Evolutionary conservation across 35 echinoderm and acorn worm species (phyloP), one percentile per base, ranked within the genome.

Genomic region (Holothuria glaberrima): DNA sequence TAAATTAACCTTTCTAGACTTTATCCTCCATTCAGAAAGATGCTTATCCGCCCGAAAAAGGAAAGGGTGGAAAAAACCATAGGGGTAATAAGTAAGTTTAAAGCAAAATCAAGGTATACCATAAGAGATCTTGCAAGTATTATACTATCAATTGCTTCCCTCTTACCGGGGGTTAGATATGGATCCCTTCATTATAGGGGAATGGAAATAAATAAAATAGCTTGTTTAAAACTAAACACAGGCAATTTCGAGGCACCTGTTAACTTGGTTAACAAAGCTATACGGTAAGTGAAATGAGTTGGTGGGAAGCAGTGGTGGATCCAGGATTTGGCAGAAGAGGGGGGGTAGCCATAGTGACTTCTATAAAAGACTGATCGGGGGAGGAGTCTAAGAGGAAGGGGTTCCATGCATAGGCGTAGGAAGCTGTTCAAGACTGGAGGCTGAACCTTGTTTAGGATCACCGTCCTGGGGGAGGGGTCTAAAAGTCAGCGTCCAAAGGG

Each of bases 151-250:
- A 30, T 90, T 9, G 74, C 80, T 10, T 71, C 88, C 48, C 45
- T 72, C 21, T 80, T 90, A 25, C 74, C 74, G n/a, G 88, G 88
- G 6, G 71, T 80, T 26, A 56, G 45, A 31, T 90, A 71, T 90
- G 88, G 88, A 32, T 35, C 88, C 14, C 54, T 80, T 33, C 32
- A 36, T 65, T 90, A 80, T 30, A 90, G 88, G 58, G 9, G 3
- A 14, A 71, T 78, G 16, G 48, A 60, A 44, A 56, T 28, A 13
- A 26, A 80, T 81, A 90, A 80, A 65, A 62, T 63, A n/a, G 57
- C 30, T 2, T 59, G 21, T 10, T 25, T 89, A 89, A 73, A 57
- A 54, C 6, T 5, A 18, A 58, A 38, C 28, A 44, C 1, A 58
- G 86, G 67, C 12, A 71, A 56, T 75, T 71, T 58, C 71, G 28